Percentiles rank a stretch among this genome's conserved stretches.
Conservation (phyloP, 1,140 invertebrate genomes). For the Limonius californicus region DNA sequence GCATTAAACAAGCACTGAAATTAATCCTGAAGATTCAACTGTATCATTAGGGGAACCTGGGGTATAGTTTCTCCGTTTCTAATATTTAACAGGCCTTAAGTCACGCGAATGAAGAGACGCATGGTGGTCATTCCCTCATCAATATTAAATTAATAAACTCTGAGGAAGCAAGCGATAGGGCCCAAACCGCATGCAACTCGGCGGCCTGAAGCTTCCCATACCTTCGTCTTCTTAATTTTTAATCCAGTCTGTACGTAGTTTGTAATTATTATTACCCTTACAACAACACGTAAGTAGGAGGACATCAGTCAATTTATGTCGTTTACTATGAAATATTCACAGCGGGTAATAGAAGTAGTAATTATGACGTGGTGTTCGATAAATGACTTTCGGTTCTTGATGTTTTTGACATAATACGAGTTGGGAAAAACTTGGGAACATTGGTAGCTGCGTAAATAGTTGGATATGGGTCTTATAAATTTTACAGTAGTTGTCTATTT, state of each 20-base stretch:
- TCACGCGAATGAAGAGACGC: conserved; percentile 7
- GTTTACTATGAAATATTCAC: neutral
- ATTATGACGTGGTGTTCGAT: too few species aligned
- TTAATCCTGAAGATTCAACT: neutral
- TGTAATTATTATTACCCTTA: neutral
- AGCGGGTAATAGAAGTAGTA: too few species aligned
- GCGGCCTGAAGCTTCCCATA: neutral
- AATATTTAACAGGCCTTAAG: conserved; percentile 10
- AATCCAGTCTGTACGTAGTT: neutral
- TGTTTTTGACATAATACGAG: too few species aligned
- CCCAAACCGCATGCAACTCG: neutral
- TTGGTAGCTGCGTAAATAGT: too few species aligned
- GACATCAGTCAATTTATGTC: neutral
- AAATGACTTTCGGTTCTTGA: too few species aligned
- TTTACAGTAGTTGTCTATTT: too few species aligned
- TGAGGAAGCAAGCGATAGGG: neutral
- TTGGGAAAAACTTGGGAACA: too few species aligned
- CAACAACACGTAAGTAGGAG: neutral
- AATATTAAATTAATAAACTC: conserved; percentile 13
- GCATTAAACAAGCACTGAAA: too few species aligned
- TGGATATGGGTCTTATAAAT: too few species aligned
- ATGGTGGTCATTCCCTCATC: conserved; percentile 8
- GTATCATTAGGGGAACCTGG: neutral
- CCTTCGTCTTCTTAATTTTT: conserved; percentile 10
- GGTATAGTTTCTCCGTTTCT: conserved; percentile 1